These are phyloP conservation scores for Eledona agricola DNA, from an alignment of 2,888 invertebrate species.

Conservation along the genomic window DNA sequence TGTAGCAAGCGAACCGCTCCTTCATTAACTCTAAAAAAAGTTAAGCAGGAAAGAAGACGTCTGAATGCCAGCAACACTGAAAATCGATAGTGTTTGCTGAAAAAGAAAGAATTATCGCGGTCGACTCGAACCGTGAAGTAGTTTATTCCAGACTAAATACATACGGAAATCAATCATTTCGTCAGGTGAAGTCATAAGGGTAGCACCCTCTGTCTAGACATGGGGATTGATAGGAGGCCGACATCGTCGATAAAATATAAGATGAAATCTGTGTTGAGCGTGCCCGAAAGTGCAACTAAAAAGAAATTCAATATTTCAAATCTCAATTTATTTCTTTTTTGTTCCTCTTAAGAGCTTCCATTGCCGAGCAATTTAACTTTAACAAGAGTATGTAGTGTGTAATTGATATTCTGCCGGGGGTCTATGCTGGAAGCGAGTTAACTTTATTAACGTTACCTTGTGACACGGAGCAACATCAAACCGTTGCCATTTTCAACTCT, in stretches of 20 bases:
- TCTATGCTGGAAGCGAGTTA: slow-evolving; percentile 10
- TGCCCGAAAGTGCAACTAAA: slow-evolving; percentile 3
- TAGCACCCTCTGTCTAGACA: slow-evolving; percentile 28
- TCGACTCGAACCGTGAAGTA: too few species aligned
- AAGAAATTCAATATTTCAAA: slow-evolving; percentile 13
- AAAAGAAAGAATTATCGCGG: slow-evolving; percentile 19
- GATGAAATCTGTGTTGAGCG: slow-evolving; percentile 33
- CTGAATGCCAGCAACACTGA: slow-evolving; percentile 36
- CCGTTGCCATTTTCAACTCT: slow-evolving; percentile 18
- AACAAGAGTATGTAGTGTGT: slow-evolving; percentile 10
- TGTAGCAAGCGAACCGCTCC: slow-evolving; percentile 40
- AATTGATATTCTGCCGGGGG: slow-evolving; percentile 18
- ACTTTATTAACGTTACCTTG: slow-evolving; percentile 23
- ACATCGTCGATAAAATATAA: slow-evolving; percentile 36
- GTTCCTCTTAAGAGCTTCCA: neutral
- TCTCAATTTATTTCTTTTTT: slow-evolving; percentile 11
- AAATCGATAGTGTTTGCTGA: slow-evolving; percentile 33
- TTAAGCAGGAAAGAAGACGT: slow-evolving; percentile 40
- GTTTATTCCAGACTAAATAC: too few species aligned
- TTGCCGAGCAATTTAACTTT: slow-evolving; percentile 11
- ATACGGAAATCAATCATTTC: slow-evolving; percentile 31
- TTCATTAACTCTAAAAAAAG: slow-evolving; percentile 44
- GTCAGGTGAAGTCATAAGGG: slow-evolving; percentile 17
- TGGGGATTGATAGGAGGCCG: slow-evolving; percentile 31
- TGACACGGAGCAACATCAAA: slow-evolving; percentile 23